These are phyloP conservation scores for Ceyx erithaca DNA, from an alignment of 2,797 vertebrate species.

Conservation along the genomic window DNA sequence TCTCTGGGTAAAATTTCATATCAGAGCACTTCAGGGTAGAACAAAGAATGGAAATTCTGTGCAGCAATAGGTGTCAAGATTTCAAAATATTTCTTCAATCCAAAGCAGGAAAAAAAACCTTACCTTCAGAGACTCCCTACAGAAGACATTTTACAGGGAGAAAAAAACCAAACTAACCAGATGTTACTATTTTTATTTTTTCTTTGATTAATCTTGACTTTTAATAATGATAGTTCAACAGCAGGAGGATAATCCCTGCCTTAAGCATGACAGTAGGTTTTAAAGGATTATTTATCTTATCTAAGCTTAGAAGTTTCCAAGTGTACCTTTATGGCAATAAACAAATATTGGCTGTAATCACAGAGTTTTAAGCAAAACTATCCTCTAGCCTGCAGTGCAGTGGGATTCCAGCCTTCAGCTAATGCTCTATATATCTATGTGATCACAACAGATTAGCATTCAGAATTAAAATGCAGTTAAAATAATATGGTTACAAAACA, in stretches of 20 bases:
- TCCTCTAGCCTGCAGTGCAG: neutral
- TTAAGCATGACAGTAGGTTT: neutral
- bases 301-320: neutral
- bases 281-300: constrained; percentile 30
- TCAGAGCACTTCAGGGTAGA: constrained; percentile 8
- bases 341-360: constrained; percentile 27
- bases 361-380: constrained; percentile 20
- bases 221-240: neutral
- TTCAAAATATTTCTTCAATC: constrained; percentile 9
- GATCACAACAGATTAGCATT: neutral
- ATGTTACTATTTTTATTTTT: neutral
- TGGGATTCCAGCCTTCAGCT: neutral
- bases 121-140: neutral
- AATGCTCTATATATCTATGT: neutral
- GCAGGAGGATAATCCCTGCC: constrained; percentile 8
- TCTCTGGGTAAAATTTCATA: constrained; percentile 14
- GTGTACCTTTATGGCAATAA: constrained; percentile 22
- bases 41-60: neutral
- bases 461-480: constrained; percentile 32
- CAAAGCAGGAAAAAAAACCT: neutral
- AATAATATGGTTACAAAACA: neutral
- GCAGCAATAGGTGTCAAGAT: neutral
- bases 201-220: constrained; percentile 9
- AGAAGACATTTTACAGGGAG: neutral
- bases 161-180: neutral